Conservation (phyloP, 2,888 invertebrate genomes). For the Acrobasis repandana region DNA sequence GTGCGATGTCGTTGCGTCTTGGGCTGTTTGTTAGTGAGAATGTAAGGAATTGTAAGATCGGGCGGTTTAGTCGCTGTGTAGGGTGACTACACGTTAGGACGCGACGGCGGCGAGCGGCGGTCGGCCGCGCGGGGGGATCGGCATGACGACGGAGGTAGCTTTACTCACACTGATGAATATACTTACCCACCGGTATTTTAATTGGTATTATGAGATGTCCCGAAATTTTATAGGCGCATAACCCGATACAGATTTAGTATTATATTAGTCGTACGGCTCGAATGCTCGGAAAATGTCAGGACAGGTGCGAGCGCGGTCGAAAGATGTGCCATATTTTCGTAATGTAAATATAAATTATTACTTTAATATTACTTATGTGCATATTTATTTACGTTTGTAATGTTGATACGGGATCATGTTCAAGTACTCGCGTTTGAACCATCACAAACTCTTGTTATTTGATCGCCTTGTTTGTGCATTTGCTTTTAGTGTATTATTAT, state of each 20-base stretch:
- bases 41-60: neutral
- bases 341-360: constrained; percentile 81
- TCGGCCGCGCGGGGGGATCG: constrained; percentile 64
- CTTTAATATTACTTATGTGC: constrained; percentile 70
- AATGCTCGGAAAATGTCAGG: constrained; percentile 48
- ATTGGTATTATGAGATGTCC: constrained; percentile 76
- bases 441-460: constrained; percentile 68
- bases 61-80: constrained; percentile 10
- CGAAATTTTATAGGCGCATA: constrained; percentile 66
- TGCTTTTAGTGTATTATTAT: constrained; percentile 67
- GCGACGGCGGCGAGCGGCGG: constrained; percentile 45
- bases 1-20: too few species aligned
- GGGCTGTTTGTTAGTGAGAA: too few species aligned
- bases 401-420: constrained; percentile 52
- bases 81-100: constrained; percentile 26
- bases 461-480: constrained; percentile 77
- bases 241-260: constrained; percentile 50
- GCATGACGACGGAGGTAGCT: constrained; percentile 52
- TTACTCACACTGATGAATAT: constrained; percentile 66
- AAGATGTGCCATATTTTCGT: constrained; percentile 82
- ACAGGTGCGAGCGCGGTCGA: constrained; percentile 67
- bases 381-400: constrained; percentile 77
- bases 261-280: constrained; percentile 55
- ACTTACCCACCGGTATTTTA: constrained; percentile 82
- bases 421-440: constrained; percentile 57